Evolutionary conservation across 1,140 invertebrate species (phyloP), one percentile per base, ranked within the genome.

Genomic region (Oncopeltus fasciatus): DNA sequence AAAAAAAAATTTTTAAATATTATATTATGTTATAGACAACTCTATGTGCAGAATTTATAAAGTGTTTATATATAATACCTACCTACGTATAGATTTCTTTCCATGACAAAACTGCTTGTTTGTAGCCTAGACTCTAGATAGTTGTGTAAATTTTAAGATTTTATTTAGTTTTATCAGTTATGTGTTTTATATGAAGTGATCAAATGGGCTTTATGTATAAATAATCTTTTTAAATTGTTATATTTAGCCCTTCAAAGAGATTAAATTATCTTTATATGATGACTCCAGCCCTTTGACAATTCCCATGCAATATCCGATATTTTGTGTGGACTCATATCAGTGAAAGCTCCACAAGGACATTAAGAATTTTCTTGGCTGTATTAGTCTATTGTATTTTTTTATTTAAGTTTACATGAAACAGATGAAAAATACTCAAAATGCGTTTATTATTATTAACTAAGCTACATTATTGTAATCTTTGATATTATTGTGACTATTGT

Each of bases 401-500:
- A 58, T 57, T 53, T 60, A 43, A 60, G 57, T 64, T 60, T 20
- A 43, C 46, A 38, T n/a, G n/a, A n/a, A 24, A 49, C 44, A 60
- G 51, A n/a, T 60, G 49, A 64, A 28, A 57, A 60, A 64, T 64
- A 64, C 63, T 64, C 63, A 53, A 57, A 49, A 64, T 64, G 59
- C 57, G 63, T 64, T 64, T 60, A 60, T 64, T 60, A 64, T 64
- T 57, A 64, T 64, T 43, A 61, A 29, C 31, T 58, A 60, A 44
- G 43, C 38, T 53, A 60, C 51, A 56, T 60, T 59, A 64, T 64
- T 59, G 51, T 64, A 59, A 64, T 60, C 58, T 60, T 64, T 64
- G 58, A 60, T 60, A 60, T 60, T 64, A 57, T 60, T 64, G 63
- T 64, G 59, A 64, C 63, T 64, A 64, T 64, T 57, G 59, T 64